Evolutionary conservation across 2,888 invertebrate species (phyloP).

Genomic region (Carabus problematicus): DNA sequence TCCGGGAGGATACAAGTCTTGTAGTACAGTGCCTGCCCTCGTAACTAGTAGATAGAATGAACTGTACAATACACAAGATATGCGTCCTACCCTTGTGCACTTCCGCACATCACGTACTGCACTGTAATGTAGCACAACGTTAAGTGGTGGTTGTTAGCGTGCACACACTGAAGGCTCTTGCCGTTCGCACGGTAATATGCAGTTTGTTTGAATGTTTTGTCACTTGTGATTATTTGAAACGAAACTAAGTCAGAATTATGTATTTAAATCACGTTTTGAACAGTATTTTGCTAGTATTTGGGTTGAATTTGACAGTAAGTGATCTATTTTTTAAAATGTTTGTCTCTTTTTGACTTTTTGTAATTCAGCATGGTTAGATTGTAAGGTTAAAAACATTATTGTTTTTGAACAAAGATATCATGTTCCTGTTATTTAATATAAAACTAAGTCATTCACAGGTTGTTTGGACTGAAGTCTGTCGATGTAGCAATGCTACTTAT

Average conservation of each 20-base stretch:
- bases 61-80: too few species aligned
- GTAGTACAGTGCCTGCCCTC: too few species aligned
- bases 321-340: constrained; percentile 43
- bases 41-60: too few species aligned
- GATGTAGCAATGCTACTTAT: background rate
- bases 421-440: constrained; percentile 56
- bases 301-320: constrained; percentile 43
- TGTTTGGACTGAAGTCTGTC: constrained; percentile 41
- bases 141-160: too few species aligned
- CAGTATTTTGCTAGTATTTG: constrained; percentile 45
- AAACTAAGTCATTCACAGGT: constrained; percentile 58
- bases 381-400: constrained; percentile 50
- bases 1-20: too few species aligned
- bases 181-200: constrained; percentile 8
- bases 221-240: constrained; percentile 49
- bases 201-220: constrained; percentile 37
- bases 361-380: constrained; percentile 51
- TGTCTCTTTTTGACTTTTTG: constrained; percentile 43
- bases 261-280: constrained; percentile 45
- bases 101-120: too few species aligned
- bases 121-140: too few species aligned
- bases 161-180: background rate
- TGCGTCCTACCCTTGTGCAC: too few species aligned
- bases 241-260: constrained; percentile 50
- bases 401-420: constrained; percentile 58